phyloP scores from a whole-genome alignment of 2,113 vertebrate genomes.

The Urocitellus parryii region DNA sequence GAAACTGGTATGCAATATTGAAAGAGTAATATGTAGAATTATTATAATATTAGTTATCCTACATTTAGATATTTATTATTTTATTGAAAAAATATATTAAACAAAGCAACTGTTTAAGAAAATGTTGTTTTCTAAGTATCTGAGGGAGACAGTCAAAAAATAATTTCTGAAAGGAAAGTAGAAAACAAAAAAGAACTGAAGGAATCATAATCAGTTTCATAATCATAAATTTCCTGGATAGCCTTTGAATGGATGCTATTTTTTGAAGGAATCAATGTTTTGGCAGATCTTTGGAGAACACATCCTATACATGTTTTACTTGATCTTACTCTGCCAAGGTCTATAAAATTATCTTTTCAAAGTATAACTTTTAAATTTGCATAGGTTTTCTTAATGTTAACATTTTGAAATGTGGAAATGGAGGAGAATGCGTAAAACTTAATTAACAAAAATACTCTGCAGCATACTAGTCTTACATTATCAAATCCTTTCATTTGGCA shows the following conservation, averaged over 20 bases:
- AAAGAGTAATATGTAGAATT: background rate
- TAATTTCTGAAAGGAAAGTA: background rate
- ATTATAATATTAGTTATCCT: background rate
- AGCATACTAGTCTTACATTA: background rate
- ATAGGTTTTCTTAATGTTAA: background rate
- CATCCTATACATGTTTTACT: background rate
- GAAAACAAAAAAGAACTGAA: background rate
- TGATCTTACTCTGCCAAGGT: background rate
- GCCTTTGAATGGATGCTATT: background rate
- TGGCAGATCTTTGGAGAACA: background rate
- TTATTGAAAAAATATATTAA: background rate
- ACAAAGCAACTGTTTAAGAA: background rate
- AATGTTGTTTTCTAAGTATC: background rate
- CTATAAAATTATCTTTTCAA: no score
- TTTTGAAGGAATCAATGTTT: no score
- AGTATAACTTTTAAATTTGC: background rate
- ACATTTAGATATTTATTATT: background rate
- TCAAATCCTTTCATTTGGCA: background rate
- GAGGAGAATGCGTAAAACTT: background rate
- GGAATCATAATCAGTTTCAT: background rate
- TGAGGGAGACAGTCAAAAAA: background rate
- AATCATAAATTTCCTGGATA: background rate
- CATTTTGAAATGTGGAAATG: background rate
- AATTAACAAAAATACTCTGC: background rate
- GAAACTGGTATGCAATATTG: background rate